Evolutionary conservation across 2,888 invertebrate species (phyloP), one percentile per base, ranked within the genome.

Genomic region (Eucera pruinosa): DNA sequence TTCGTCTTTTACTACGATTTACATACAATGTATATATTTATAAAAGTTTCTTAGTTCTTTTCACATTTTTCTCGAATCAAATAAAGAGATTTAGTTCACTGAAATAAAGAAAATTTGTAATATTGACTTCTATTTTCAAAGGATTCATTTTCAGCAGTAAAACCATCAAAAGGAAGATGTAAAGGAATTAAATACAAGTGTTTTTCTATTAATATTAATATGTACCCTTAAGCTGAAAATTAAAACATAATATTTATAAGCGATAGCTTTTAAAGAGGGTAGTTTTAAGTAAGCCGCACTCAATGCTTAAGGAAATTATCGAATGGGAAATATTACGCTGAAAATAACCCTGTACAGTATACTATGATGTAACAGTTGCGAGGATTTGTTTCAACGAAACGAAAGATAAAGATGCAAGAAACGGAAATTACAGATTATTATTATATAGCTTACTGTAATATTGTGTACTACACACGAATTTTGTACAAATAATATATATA

Each of bases 271-370:
- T 23, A 62, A 23, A 33, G 13, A 27, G 6, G 25, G 15, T 60
- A 67, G n/a, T 47, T 41, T 60, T 18, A 52, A 64, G 7, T 41
- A 60, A 43, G 25, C n/a, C 54, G 60, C 64, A 62, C 62, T 25
- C 4, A 27, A 55, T 60, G 11, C 25, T 41, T 47, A n/a, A 30
- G 27, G 18, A 18, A 13, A 33, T 36, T 9, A 23, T 43, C 54
- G 27, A 50, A 75, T 7, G 78, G 78, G 78, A 65, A 78, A 78
- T 23, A 61, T 61, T 78, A 75, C 78, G 78, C 78, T 78, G 47
- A 54, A 43, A 50, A 43, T 58, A 58, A 45, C 48, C 27, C 61
- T 75, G 60, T 75, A 78, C 27, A 70, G 23, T 65, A 75, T 65
- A 55, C 50, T 70, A 43, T 65, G 55, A 61, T 69, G 75, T 45